These are phyloP conservation scores for Scophthalmus maximus DNA, from an alignment of 2,113 vertebrate species.

Conservation along the genomic window DNA sequence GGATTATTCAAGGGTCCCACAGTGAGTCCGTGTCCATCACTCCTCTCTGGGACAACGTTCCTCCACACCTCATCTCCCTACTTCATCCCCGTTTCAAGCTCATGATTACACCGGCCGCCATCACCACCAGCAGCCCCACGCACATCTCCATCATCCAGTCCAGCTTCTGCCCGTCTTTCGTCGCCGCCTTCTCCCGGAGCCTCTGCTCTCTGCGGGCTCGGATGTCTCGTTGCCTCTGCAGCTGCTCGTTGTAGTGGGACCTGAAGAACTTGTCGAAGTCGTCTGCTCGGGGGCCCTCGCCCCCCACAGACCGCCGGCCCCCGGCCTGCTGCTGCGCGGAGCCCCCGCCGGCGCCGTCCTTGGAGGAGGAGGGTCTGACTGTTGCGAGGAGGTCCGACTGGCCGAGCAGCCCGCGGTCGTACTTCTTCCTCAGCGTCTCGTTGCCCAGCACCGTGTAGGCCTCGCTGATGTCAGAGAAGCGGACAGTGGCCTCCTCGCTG, in stretches of 20 bases:
- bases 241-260: slow-evolving; percentile 88
- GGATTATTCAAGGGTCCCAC: not conserved
- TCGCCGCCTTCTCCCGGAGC: slow-evolving; percentile 31
- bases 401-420: slow-evolving; percentile 87
- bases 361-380: slow-evolving; percentile 32
- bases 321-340: not conserved
- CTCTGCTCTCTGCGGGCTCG: slow-evolving; percentile 71
- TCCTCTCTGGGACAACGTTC: not conserved
- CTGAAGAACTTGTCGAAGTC: slow-evolving; percentile 90
- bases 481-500: slow-evolving; percentile 81
- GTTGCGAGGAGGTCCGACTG: slow-evolving; percentile 74
- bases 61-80: not conserved
- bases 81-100: slow-evolving; percentile 20
- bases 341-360: slow-evolving; percentile 10
- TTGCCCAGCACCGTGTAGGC: slow-evolving; percentile 90
- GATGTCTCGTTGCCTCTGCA: slow-evolving; percentile 79
- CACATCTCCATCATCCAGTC: slow-evolving; percentile 43
- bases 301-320: not conserved
- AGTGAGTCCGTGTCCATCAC: not conserved
- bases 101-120: slow-evolving; percentile 2
- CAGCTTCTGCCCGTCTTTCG: not conserved
- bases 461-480: slow-evolving; percentile 87
- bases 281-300: slow-evolving; percentile 13
- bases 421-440: slow-evolving; percentile 84
- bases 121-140: not conserved